These are phyloP conservation scores for Ctenodactylus gundi DNA, from an alignment of 2,113 vertebrate species.

Conservation along the genomic window DNA sequence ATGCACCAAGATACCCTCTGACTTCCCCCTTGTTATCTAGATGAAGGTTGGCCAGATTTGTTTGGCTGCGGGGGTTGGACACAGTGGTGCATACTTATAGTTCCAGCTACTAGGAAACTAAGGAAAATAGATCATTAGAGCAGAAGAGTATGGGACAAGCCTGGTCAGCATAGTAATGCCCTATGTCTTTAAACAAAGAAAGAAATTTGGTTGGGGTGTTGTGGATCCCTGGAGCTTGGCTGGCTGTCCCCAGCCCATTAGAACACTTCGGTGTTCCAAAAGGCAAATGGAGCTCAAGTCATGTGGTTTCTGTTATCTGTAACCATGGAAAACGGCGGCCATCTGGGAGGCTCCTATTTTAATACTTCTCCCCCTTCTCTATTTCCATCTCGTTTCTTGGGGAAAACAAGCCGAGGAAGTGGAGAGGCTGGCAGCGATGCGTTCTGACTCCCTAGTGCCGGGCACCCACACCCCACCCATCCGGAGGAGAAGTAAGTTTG, in stretches of 20 bases:
- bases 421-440: slow-evolving; percentile 97
- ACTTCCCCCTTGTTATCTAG: not conserved
- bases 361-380: slow-evolving; percentile 57
- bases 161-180: too few relatives aligned
- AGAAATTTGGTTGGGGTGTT: not conserved
- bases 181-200: not conserved
- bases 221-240: not conserved
- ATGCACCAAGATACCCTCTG: not conserved
- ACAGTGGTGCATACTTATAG: not conserved
- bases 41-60: not conserved
- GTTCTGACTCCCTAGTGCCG: slow-evolving; percentile 94
- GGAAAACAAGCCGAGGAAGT: slow-evolving; percentile 93
- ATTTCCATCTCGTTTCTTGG: slow-evolving; percentile 24
- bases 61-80: not conserved
- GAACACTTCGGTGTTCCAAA: not conserved
- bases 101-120: not conserved
- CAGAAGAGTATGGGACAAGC: not conserved
- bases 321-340: slow-evolving; percentile 69
- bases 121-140: not conserved
- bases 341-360: slow-evolving; percentile 68
- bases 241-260: not conserved
- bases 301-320: slow-evolving; percentile 61
- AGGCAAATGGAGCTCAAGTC: slow-evolving; percentile 21
- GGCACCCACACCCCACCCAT: slow-evolving; percentile 96
- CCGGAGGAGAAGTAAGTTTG: slow-evolving; percentile 95